A percentile compares a stretch with the other conserved stretches of the same genome.
Conservation (phyloP, 2,888 invertebrate genomes). For the Listrodromus nycthemerus region DNA sequence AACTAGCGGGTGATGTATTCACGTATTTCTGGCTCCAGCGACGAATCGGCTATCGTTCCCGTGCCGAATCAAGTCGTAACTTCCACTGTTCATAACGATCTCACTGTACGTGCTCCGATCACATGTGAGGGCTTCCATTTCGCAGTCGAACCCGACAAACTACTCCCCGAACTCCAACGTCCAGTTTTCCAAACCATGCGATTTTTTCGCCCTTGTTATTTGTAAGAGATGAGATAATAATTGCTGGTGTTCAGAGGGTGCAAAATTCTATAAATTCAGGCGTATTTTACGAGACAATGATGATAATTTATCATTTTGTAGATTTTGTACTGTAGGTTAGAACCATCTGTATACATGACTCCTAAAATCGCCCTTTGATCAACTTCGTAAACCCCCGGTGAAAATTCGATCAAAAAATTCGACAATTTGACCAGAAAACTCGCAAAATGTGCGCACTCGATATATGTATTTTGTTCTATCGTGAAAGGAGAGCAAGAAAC, state of each 20-base stretch:
- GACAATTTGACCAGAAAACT: too few species aligned
- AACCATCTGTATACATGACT: too few species aligned
- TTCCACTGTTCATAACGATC: slow-evolving; percentile 62
- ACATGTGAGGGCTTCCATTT: slow-evolving; percentile 12
- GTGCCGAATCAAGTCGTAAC: slow-evolving; percentile 60
- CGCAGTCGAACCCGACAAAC: slow-evolving; percentile 31
- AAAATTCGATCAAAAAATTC: too few species aligned
- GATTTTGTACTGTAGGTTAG: too few species aligned
- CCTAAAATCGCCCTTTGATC: too few species aligned
- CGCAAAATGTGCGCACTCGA: too few species aligned
- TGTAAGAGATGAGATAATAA: not conserved
- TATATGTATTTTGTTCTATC: not conserved
- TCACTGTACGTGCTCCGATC: slow-evolving; percentile 22
- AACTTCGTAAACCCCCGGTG: too few species aligned
- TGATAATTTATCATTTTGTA: too few species aligned
- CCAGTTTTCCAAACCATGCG: not conserved
- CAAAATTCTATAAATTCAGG: too few species aligned
- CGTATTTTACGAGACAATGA: too few species aligned
- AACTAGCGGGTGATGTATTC: slow-evolving; percentile 21
- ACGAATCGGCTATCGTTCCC: slow-evolving; percentile 27
- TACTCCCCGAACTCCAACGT: slow-evolving; percentile 14
- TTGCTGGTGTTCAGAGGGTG: not conserved
- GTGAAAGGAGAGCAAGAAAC: not conserved
- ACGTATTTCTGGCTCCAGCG: not conserved
- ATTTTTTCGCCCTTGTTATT: not conserved